Evolutionary conservation across 2,888 invertebrate genomes (phyloP), one percentile per base, ranked within the genome.

Genomic region (Platycheirus albimanus): DNA sequence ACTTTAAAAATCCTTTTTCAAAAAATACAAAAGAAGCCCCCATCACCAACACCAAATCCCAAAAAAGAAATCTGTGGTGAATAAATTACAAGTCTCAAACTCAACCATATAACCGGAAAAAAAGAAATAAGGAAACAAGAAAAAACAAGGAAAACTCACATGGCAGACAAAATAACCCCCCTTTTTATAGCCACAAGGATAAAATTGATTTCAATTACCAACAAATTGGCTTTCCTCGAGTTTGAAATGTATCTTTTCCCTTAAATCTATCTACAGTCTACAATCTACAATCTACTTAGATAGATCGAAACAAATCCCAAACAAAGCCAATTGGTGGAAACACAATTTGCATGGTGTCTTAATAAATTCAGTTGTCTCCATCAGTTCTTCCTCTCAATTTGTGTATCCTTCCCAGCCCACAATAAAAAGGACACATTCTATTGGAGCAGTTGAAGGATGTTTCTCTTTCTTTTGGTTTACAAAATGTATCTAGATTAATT

Each of bases 181-280:
- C 15, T 0, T 7, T 10, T 2, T 15, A 6, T 38, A 49, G 52
- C 45, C 30, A 45, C 47, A 67, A 71, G 76, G 61, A 81, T 66
- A 63, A 70, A 81, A 81, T 75, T 64, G 45, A 80, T 75, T 70
- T 76, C 70, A 49, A 81, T 76, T 63, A 76, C 36, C 49, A 74
- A 51, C 56, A 75, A 74, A 75, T 80, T 75, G 74, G 45, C 69
- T 70, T 69, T 52, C 15, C 38, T 47, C 61, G 61, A 41, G 43
- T 51, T 64, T 47, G 17, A 17, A 5, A 61, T 61, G 8, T 56
- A 56, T 28, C 24, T 45, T 13, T 8, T 13, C 20, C 11, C n/a
- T 33, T n/a, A n/a, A n/a, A n/a, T n/a, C n/a, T n/a, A n/a, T n/a
- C n/a, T n/a, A n/a, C n/a, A n/a, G n/a, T n/a, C n/a, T n/a, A n/a